Base-by-base conservation (phyloP, 2,113 vertebrate genomes). In the Oxyruncus cristatus region DNA sequence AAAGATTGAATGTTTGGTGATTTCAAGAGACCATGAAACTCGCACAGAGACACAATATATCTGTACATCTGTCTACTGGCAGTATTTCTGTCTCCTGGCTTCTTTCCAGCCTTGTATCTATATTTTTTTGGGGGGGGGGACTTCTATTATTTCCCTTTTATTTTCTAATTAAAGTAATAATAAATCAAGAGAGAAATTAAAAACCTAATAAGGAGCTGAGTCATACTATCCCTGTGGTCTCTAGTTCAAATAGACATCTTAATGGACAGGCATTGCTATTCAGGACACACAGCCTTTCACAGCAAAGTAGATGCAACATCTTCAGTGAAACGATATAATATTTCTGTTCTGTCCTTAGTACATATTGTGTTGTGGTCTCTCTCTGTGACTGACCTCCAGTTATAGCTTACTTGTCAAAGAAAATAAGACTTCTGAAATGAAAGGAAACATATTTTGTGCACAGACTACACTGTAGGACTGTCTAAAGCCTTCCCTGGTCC, bases 1-100 rank as follows among this genome's bases (percentile, higher is more conserved):
- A 42, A 55, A 53, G 49, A 37, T 30, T 26, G 15, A 78, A 83
- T 0, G 0, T 22, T 33, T 0, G 0, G 4, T 53, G 21, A 50
- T 41, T 61, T 91, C 30, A 53, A 61, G 56, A 72, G 26, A 39
- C 2, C 7, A 47, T 1, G 8, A 85, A 63, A 86, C 3, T 2
- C 37, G 3, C 9, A 75, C 6, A 76, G n/a, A 70, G 13, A 37
- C 18, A 47, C 14, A 75, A 27, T 32, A 23, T 1, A 52, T 23
- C 15, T 14, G 17, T 27, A 23, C 2, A 61, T 23, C 17, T n/a
- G n/a, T n/a, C n/a, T n/a, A n/a, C n/a, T n/a, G n/a, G n/a, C 14
- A 20, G 5, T 27, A 63, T 46, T 71, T 71, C 37, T 53, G 11
- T 33, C 6, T 22, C 52, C 14, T 13, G 35, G 6, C 11, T 30